These are phyloP conservation scores for Vulpes ferrilata DNA, from an alignment of 2,113 vertebrate species.

Conservation along the genomic window DNA sequence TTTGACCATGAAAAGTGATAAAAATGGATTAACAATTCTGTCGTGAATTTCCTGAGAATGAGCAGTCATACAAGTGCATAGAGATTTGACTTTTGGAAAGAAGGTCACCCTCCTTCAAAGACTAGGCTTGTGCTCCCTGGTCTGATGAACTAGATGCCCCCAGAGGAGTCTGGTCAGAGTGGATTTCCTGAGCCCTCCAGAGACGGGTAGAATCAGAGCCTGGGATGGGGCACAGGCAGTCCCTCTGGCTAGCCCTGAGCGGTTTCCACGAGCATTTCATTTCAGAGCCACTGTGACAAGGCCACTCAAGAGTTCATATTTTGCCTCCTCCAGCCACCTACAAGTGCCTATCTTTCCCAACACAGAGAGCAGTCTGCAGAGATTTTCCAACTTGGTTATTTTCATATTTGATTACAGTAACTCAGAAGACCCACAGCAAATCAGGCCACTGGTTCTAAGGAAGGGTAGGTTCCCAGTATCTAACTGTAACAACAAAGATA, in stretches of 20 bases:
- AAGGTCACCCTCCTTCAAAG: accelerated
- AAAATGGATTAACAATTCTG: not conserved
- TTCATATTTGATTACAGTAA: not conserved
- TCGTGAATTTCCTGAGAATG: not conserved
- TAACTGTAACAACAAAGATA: not conserved
- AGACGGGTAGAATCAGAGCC: not conserved
- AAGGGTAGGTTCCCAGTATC: not conserved
- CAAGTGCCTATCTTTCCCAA: not conserved
- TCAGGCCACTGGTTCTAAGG: not conserved
- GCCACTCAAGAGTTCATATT: not conserved
- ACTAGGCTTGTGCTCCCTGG: too few species aligned
- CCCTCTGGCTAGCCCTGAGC: too few species aligned
- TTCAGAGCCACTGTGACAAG: not conserved
- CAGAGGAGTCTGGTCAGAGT: too few species aligned
- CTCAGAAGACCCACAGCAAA: not conserved
- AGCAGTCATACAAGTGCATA: not conserved
- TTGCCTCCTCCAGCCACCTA: accelerated
- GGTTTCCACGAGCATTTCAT: not conserved
- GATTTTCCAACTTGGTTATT: not conserved
- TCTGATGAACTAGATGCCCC: too few species aligned
- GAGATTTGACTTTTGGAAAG: not conserved
- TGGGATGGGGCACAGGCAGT: not conserved
- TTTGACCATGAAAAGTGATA: not conserved
- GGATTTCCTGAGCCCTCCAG: not conserved
- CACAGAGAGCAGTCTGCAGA: not conserved